Conservation (phyloP, 2,797 vertebrate genomes). For the Furcifer pardalis region DNA sequence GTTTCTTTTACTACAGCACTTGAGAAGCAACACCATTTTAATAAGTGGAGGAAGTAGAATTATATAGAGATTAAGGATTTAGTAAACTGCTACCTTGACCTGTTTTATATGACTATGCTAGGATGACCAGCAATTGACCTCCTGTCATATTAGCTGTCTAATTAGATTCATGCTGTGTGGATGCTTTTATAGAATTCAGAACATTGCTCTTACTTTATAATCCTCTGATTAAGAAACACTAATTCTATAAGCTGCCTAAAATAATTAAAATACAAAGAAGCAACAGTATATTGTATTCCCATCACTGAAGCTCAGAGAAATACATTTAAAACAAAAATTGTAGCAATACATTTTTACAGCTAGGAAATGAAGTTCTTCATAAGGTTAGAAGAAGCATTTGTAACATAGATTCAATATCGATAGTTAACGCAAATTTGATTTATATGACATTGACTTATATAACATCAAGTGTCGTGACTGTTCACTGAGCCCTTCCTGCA, state of each 20-base stretch:
- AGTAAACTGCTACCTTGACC: conserved; percentile 17
- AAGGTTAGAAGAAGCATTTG: neutral
- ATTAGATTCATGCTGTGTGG: neutral
- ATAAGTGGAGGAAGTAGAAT: neutral
- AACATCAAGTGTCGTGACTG: neutral
- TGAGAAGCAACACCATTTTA: conserved; percentile 8
- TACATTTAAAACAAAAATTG: neutral
- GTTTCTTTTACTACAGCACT: conserved; percentile 17
- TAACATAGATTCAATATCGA: neutral
- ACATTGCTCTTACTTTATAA: conserved; percentile 14
- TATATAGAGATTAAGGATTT: conserved; percentile 23
- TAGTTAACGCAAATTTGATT: neutral
- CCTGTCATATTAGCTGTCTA: conserved; percentile 9
- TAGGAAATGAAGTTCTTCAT: neutral
- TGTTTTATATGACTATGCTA: conserved; percentile 1
- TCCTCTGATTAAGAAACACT: neutral
- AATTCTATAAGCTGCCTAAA: conserved; percentile 19
- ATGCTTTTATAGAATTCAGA: conserved; percentile 1
- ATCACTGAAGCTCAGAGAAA: neutral
- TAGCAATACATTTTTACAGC: neutral
- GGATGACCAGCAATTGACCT: conserved; percentile 7
- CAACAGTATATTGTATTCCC: neutral
- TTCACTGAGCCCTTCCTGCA: no score
- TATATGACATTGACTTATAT: neutral
- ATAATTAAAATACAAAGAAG: conserved; percentile 9